Percentiles rank a stretch among this genome's conserved stretches.
Conservation (phyloP, 2,888 invertebrate genomes). For the Dryocosmus kuriphilus region DNA sequence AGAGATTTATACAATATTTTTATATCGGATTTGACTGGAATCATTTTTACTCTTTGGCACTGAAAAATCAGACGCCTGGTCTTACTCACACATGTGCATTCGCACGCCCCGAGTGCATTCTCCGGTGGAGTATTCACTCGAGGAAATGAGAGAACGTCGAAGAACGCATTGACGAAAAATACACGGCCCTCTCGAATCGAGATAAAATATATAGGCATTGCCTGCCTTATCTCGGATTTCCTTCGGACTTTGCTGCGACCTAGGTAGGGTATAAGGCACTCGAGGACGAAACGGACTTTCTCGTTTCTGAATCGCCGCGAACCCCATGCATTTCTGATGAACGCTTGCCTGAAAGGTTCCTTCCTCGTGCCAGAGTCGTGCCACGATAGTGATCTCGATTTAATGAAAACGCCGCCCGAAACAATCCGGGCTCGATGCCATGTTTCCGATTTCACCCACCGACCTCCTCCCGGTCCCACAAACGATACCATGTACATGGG, state of each 20-base stretch:
- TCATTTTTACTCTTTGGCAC: slow-evolving; percentile 53
- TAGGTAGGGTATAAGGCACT: slow-evolving; percentile 43
- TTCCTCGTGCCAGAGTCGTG: slow-evolving; percentile 55
- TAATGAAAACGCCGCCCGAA: slow-evolving; percentile 70
- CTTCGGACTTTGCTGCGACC: slow-evolving; percentile 56
- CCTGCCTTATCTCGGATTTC: slow-evolving; percentile 66
- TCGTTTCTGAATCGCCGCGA: slow-evolving; percentile 59
- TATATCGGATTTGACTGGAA: neutral
- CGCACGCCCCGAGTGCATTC: slow-evolving; percentile 65
- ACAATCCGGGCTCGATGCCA: slow-evolving; percentile 55
- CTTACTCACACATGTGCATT: slow-evolving; percentile 66
- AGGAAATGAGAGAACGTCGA: slow-evolving; percentile 47
- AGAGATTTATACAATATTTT: neutral
- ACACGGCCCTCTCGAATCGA: slow-evolving; percentile 58
- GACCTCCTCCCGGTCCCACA: slow-evolving; percentile 17
- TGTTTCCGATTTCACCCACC: slow-evolving; percentile 41
- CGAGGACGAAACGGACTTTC: slow-evolving; percentile 59
- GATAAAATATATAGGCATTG: slow-evolving; percentile 63
- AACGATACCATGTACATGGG: slow-evolving; percentile 7
- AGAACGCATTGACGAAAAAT: slow-evolving; percentile 48
- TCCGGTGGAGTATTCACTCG: slow-evolving; percentile 48
- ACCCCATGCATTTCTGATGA: slow-evolving; percentile 76
- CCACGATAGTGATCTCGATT: slow-evolving; percentile 71
- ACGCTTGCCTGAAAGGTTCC: slow-evolving; percentile 60
- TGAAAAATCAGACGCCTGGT: slow-evolving; percentile 59